Conservation (phyloP, 2,113 vertebrate genomes). For the Girardinichthys multiradiatus region DNA sequence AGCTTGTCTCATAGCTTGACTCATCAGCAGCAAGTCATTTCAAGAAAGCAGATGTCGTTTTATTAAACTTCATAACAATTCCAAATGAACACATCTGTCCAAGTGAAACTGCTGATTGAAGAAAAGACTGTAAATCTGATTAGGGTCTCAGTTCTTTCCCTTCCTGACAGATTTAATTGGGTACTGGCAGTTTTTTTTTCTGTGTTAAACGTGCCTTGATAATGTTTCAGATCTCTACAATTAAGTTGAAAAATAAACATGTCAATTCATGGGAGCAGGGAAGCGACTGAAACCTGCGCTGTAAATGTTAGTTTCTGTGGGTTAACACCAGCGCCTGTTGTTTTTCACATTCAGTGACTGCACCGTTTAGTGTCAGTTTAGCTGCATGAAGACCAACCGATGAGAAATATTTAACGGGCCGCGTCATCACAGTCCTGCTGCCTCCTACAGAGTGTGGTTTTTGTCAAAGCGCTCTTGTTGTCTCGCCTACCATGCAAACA, state of each 20-base stretch:
- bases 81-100: too few species aligned
- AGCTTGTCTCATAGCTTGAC: too few species aligned
- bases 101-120: too few species aligned
- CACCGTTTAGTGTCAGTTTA: neutral
- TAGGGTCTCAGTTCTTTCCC: neutral
- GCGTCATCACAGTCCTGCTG: neutral
- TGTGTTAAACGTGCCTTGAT: too few species aligned
- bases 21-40: too few species aligned
- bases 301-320: neutral
- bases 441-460: neutral
- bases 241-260: neutral
- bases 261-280: neutral
- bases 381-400: neutral
- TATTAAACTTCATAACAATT: too few species aligned
- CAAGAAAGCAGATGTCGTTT: too few species aligned
- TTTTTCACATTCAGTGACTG: neutral
- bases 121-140: too few species aligned
- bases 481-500: conserved; percentile 2
- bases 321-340: neutral
- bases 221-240: neutral
- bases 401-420: neutral
- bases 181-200: neutral
- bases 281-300: neutral
- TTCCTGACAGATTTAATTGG: too few species aligned
- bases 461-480: conserved; percentile 1